A percentile compares a stretch with the other conserved stretches of the same genome.
phyloP scores from a whole-genome alignment of 35 echinoderm and acorn worm species.

The Amphiura filiformis region DNA sequence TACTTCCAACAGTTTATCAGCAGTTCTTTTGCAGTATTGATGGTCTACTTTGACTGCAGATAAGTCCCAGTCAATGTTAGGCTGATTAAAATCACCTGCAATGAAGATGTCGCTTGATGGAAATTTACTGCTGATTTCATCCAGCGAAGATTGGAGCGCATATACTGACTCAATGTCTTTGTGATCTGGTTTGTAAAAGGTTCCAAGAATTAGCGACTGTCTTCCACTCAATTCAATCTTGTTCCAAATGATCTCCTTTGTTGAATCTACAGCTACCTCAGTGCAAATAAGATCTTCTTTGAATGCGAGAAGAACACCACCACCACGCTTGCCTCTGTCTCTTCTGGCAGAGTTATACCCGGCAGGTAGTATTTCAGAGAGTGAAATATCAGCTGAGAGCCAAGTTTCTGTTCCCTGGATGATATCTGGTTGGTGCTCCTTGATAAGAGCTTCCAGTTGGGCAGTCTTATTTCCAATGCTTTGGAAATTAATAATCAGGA shows the following conservation, averaged over 20 bases:
- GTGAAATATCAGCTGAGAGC: neutral
- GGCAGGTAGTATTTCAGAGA: neutral
- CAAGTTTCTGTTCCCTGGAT: neutral
- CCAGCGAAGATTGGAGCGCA: neutral
- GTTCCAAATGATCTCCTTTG: neutral
- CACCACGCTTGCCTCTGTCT: neutral
- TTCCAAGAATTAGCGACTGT: neutral
- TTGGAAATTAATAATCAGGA: neutral
- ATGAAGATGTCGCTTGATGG: too few relatives aligned
- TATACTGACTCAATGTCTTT: neutral
- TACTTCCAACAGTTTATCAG: too few relatives aligned
- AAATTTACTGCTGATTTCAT: neutral
- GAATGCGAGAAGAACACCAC: neutral
- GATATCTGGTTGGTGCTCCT: neutral
- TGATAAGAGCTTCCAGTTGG: neutral
- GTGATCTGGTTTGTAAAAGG: neutral
- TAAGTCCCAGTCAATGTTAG: too few relatives aligned
- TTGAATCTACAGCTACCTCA: neutral
- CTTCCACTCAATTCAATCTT: neutral
- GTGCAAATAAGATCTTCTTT: neutral
- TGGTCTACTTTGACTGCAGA: too few relatives aligned
- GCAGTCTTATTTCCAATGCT: neutral
- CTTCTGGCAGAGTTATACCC: neutral
- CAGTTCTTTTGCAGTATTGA: too few relatives aligned
- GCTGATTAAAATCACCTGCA: too few relatives aligned